A percentile compares a stretch with the other conserved stretches of the same genome.
These are phyloP conservation scores for Tromatobia lineatoria DNA, from an alignment of 2,888 invertebrate species.

Conservation along the genomic window DNA sequence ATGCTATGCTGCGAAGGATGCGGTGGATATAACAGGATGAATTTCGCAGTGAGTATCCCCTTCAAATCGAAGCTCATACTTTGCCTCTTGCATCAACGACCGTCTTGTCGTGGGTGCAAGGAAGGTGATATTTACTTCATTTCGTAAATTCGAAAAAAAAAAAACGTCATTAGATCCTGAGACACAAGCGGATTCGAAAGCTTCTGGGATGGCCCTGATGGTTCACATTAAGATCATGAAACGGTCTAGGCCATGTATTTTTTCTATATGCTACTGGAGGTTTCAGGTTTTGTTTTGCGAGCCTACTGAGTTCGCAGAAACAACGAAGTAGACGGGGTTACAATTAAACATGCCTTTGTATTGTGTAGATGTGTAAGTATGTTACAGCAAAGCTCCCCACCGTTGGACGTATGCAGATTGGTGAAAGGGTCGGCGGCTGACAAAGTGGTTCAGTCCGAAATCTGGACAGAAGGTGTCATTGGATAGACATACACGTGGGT, in stretches of 20 bases:
- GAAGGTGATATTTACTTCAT: background rate
- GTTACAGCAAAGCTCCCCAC: background rate
- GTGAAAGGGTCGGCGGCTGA: slow-evolving; percentile 49
- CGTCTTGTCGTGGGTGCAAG: background rate
- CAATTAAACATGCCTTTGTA: background rate
- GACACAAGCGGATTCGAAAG: background rate
- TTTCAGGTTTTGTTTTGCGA: background rate
- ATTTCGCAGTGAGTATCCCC: background rate
- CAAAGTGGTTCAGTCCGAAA: slow-evolving; percentile 19
- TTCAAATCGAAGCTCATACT: background rate
- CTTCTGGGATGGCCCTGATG: too few relatives aligned
- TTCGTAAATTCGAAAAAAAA: background rate
- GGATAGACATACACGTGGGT: slow-evolving; percentile 34
- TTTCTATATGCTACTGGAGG: too few relatives aligned
- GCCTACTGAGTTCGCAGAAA: background rate
- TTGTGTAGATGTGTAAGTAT: background rate
- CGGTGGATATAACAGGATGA: background rate
- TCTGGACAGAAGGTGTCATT: slow-evolving; percentile 28
- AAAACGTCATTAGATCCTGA: background rate
- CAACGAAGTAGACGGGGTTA: background rate
- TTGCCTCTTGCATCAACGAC: background rate
- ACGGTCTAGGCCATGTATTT: too few relatives aligned
- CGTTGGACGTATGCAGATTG: slow-evolving; percentile 55
- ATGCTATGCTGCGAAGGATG: background rate
- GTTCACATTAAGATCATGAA: too few relatives aligned